Evolutionary conservation across 2,113 vertebrate species (phyloP).

Genomic region (Protobothrops flavoviridis): DNA sequence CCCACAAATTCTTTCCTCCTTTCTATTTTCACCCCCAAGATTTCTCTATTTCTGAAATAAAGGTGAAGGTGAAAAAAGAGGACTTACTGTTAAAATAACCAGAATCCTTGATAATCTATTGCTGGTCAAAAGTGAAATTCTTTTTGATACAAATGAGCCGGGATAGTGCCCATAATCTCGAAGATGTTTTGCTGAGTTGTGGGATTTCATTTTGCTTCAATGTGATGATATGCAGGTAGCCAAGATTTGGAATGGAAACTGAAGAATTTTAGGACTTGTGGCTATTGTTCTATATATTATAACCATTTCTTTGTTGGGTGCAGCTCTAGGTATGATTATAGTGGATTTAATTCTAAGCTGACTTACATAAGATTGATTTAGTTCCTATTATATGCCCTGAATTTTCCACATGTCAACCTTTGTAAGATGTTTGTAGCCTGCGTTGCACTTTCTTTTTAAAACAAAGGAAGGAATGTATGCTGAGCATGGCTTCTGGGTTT

Average conservation of each 20-base stretch:
- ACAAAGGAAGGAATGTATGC: not conserved
- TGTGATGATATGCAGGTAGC: not conserved
- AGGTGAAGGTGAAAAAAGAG: not conserved
- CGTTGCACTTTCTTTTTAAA: not conserved
- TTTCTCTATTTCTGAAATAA: not conserved
- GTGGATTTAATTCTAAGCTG: not conserved
- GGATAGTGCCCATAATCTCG: not conserved
- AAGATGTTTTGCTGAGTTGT: not conserved
- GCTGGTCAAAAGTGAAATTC: not conserved
- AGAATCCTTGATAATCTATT: not conserved
- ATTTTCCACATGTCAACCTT: not conserved
- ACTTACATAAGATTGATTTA: not conserved
- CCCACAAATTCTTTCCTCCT: not conserved
- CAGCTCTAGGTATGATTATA: not conserved
- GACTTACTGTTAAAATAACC: not conserved
- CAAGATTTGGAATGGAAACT: not conserved
- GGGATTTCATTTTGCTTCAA: not conserved
- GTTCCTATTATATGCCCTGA: not conserved
- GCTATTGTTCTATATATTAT: not conserved
- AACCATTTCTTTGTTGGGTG: not conserved
- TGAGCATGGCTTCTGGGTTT: not conserved
- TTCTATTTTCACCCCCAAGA: not conserved
- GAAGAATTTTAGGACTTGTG: not conserved
- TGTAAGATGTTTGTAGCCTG: not conserved
- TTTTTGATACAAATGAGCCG: not conserved